These are phyloP conservation scores for Euura lappo DNA, from an alignment of 1,140 invertebrate species.

Conservation along the genomic window DNA sequence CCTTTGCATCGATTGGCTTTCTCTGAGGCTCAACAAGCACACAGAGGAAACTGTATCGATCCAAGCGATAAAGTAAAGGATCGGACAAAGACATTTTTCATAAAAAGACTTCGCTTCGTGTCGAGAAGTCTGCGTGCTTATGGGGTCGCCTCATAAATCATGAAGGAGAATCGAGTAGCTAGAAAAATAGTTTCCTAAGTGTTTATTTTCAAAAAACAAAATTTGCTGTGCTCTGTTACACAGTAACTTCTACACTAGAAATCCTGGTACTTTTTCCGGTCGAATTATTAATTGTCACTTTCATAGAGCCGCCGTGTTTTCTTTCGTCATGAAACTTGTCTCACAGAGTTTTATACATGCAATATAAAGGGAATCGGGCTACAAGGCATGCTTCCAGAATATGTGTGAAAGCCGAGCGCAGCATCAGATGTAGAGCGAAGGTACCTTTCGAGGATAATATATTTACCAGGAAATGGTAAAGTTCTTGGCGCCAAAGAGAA, in stretches of 20 bases:
- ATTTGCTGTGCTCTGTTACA: no score
- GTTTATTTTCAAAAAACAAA: no score
- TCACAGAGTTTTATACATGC: no score
- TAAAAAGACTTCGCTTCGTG: background rate
- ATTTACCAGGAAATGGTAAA: background rate
- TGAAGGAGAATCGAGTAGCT: background rate
- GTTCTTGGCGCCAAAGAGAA: background rate
- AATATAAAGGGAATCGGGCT: no score
- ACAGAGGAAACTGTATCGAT: background rate
- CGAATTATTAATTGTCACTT: no score
- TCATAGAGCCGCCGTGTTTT: no score
- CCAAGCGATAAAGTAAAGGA: background rate
- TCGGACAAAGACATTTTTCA: slow-evolving; percentile 4
- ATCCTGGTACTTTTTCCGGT: no score
- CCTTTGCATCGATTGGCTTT: background rate
- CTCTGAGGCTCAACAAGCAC: background rate
- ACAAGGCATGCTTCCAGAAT: background rate
- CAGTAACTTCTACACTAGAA: no score
- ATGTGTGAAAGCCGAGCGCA: background rate
- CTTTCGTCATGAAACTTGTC: no score
- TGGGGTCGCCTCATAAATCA: background rate
- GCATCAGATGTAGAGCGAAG: background rate
- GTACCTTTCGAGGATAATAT: background rate
- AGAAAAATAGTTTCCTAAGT: no score
- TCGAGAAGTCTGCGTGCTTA: slow-evolving; percentile 2